Evolutionary conservation across 2,888 invertebrate species (phyloP).

Genomic region (Thera obeliscata): DNA sequence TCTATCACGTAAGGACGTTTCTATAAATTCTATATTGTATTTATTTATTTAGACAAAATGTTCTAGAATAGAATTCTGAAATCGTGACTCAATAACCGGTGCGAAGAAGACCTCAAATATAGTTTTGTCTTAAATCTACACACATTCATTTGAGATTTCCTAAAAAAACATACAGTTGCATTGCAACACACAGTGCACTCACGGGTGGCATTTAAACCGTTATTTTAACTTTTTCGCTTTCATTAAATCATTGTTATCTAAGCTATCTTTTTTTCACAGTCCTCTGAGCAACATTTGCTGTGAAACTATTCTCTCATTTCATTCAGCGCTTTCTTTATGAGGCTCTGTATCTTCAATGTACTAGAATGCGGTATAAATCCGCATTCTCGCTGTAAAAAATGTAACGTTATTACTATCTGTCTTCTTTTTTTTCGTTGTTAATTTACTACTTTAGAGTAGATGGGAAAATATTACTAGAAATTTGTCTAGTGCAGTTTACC

Average conservation of each 20-base stretch:
- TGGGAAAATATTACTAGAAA: too few relatives aligned
- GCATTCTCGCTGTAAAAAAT: slow-evolving; percentile 11
- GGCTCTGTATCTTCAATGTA: slow-evolving; percentile 19
- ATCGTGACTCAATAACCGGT: too few relatives aligned
- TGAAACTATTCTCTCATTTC: slow-evolving; percentile 47
- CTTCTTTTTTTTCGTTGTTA: slow-evolving; percentile 1
- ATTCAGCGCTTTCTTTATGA: slow-evolving; percentile 35
- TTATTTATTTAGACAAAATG: too few relatives aligned
- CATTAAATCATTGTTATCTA: slow-evolving; percentile 73
- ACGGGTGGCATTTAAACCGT: slow-evolving; percentile 56
- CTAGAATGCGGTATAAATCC: slow-evolving; percentile 21
- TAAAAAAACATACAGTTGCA: slow-evolving; percentile 23
- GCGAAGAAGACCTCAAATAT: too few relatives aligned
- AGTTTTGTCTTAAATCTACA: neutral
- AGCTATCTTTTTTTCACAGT: slow-evolving; percentile 53
- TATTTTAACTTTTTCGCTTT: slow-evolving; percentile 61
- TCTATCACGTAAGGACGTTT: too few relatives aligned
- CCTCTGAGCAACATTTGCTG: slow-evolving; percentile 41
- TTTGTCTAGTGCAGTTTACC: too few relatives aligned
- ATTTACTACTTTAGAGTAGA: slow-evolving; percentile 1
- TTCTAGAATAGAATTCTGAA: too few relatives aligned
- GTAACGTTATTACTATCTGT: slow-evolving; percentile 18
- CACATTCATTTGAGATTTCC: slow-evolving; percentile 22
- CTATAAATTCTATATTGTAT: too few relatives aligned
- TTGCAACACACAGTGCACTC: slow-evolving; percentile 48